phyloP scores from a whole-genome alignment of 2,888 invertebrate genomes.

The Tortrix viridana region DNA sequence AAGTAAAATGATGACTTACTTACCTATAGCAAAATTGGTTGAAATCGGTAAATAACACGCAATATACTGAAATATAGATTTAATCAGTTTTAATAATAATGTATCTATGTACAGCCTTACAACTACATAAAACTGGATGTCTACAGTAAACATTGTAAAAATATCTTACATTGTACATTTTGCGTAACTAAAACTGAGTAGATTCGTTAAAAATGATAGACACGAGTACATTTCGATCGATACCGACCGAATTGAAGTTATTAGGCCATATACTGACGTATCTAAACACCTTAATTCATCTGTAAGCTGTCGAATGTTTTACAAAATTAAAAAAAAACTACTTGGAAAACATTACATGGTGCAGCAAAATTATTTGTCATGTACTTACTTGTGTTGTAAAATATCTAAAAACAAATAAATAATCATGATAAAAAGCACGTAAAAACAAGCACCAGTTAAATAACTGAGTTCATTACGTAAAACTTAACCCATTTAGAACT shows the following conservation, averaged over 20 bases:
- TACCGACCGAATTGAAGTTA: not conserved
- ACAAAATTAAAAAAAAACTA: constrained; percentile 17
- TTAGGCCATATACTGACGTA: constrained; percentile 21
- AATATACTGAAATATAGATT: constrained; percentile 80
- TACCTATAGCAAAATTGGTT: not conserved
- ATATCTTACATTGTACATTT: constrained; percentile 65
- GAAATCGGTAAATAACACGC: constrained; percentile 43
- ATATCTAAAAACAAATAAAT: constrained; percentile 33
- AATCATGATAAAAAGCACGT: constrained; percentile 35
- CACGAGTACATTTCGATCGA: constrained; percentile 12
- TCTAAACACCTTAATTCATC: constrained; percentile 26
- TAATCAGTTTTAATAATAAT: constrained; percentile 80
- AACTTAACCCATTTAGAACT: constrained; percentile 27
- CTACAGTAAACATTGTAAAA: constrained; percentile 80
- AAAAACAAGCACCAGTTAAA: constrained; percentile 33
- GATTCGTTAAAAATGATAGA: constrained; percentile 34
- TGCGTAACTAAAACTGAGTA: constrained; percentile 48
- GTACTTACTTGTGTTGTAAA: constrained; percentile 50
- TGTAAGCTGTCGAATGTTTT: constrained; percentile 21
- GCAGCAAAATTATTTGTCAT: constrained; percentile 42
- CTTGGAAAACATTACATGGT: constrained; percentile 23
- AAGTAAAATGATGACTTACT: too few relatives aligned
- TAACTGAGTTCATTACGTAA: constrained; percentile 23
- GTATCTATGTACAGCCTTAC: constrained; percentile 78
- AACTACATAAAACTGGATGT: constrained; percentile 76